phyloP scores from a whole-genome alignment of 2,888 invertebrate species.

The Embidobia sp. region DNA sequence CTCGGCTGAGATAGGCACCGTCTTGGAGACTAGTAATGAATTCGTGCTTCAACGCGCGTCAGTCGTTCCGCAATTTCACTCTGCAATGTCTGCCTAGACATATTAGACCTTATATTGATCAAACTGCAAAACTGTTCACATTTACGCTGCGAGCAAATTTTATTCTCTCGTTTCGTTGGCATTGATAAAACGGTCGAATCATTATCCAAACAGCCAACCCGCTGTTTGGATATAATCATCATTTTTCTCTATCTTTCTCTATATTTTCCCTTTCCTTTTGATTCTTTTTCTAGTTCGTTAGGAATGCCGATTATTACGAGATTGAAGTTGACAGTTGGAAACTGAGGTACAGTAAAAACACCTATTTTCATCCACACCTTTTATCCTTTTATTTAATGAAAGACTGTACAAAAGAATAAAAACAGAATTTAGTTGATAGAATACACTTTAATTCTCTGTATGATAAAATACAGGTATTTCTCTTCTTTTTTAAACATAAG shows the following conservation, averaged over 20 bases:
- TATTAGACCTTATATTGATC: slow-evolving; percentile 59
- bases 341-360: too few species aligned
- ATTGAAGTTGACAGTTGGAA: too few species aligned
- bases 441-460: too few species aligned
- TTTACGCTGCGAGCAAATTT: slow-evolving; percentile 36
- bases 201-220: slow-evolving; percentile 11
- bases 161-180: slow-evolving; percentile 17
- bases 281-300: too few species aligned
- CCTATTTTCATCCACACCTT: too few species aligned
- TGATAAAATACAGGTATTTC: too few species aligned
- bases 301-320: too few species aligned
- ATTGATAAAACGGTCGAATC: slow-evolving; percentile 9
- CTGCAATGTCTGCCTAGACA: slow-evolving; percentile 44
- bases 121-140: slow-evolving; percentile 49
- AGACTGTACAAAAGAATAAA: too few species aligned
- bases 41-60: slow-evolving; percentile 64
- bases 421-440: too few species aligned
- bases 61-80: slow-evolving; percentile 60
- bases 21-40: slow-evolving; percentile 60
- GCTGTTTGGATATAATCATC: slow-evolving; percentile 1
- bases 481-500: too few species aligned
- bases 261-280: too few species aligned
- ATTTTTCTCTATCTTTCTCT: slow-evolving; percentile 5
- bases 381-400: too few species aligned
- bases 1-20: slow-evolving; percentile 63